Evolutionary conservation across 2,797 vertebrate genomes (phyloP).

Genomic region (Rhinogobio ventralis): DNA sequence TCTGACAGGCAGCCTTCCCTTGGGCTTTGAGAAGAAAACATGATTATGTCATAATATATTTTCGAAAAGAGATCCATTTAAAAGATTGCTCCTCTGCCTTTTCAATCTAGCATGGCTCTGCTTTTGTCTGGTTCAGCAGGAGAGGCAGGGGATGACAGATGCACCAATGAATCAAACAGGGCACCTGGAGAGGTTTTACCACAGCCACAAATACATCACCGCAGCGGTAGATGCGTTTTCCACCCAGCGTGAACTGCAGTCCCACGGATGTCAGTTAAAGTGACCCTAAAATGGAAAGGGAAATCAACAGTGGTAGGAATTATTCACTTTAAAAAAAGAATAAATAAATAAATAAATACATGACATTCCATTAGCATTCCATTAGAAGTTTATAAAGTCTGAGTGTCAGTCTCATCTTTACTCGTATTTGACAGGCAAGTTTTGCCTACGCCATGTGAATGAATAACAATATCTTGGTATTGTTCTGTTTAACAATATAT

Average conservation of each 20-base stretch:
- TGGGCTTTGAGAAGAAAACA: conserved; percentile 79
- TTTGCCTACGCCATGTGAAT: background rate
- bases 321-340: background rate
- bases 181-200: conserved; percentile 71
- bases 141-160: conserved; percentile 71
- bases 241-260: conserved; percentile 15
- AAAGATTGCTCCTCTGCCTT: conserved; percentile 78
- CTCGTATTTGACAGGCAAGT: background rate
- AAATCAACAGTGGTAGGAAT: background rate
- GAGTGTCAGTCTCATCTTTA: background rate
- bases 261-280: conserved; percentile 36
- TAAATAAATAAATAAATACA: background rate
- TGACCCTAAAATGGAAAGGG: conserved; percentile 26
- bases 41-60: conserved; percentile 86
- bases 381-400: background rate
- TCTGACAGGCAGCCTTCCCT: conserved; percentile 79
- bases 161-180: conserved; percentile 71
- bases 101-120: conserved; percentile 75
- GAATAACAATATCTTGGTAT: background rate
- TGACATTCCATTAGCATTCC: background rate
- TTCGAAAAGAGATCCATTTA: conserved; percentile 81
- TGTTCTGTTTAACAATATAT: background rate
- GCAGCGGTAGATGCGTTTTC: conserved; percentile 57
- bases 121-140: conserved; percentile 73
- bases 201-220: conserved; percentile 50